Base-by-base conservation (phyloP, 2,888 invertebrate genomes). In the Heliconius hortense region DNA sequence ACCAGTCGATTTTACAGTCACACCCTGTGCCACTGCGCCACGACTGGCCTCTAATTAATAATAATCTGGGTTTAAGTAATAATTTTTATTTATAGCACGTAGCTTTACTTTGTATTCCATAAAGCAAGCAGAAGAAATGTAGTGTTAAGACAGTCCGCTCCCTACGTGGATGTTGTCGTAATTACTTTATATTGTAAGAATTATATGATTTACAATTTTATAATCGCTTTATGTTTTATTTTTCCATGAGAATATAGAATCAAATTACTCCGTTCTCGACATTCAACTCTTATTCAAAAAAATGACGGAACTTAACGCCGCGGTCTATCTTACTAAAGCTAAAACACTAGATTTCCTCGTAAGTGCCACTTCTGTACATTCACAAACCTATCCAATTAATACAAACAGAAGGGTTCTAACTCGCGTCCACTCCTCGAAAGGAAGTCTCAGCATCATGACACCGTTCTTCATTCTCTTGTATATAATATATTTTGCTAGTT, bases 361-460 rank as follows among this genome's bases (percentile, higher is more conserved):
- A 13, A 60, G 1, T 60, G 48, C 31, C 48, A 15, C 31, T 15
- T 48, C 72, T 69, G n/a, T 31, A 56, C 64, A 31, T 48, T 18
- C 8, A 28, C 31, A 72, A 70, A 48, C 8, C 48, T 48, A 69
- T 63, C 18, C 62, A 53, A 71, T 71, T 62, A 62, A 71, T 43
- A 21, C 3, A 43, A 26, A 28, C 71, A 62, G 71, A 71, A 71
- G 71, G 71, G 71, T 60, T 62, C 76, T 72, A 56, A 63, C 68
- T 60, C 35, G 64, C 68, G 31, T 53, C 71, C 77, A 72, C 72
- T 72, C 66, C 72, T 53, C n/a, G 56, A 72, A 60, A 74, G 63
- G 76, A 56, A 76, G 71, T 39, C 70, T 66, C 26, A 63, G 35
- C 35, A 84, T 77, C 78, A 89, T 88, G 89, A 80, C 77, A 53